Percentiles rank a stretch among this genome's conserved stretches.
Evolutionary conservation across 2,888 invertebrate species (phyloP).

Genomic region (Amiota communis): DNA sequence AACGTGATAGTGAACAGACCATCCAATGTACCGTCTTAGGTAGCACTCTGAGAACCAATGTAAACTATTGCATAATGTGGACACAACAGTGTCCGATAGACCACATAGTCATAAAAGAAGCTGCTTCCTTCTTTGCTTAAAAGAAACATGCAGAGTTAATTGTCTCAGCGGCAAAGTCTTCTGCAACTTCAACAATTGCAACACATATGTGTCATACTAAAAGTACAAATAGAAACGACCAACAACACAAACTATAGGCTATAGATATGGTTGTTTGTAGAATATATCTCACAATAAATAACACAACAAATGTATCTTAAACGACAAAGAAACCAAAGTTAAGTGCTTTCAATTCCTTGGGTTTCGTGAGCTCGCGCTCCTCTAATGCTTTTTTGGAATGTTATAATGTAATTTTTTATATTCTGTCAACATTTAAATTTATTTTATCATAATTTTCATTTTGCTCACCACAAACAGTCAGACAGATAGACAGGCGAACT

Average conservation of each 20-base stretch:
- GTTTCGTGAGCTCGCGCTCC: neutral
- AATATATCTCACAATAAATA: neutral
- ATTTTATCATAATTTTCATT: conserved; percentile 51
- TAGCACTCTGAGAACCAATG: conserved; percentile 23
- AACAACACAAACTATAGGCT: too few species aligned
- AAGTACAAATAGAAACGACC: too few species aligned
- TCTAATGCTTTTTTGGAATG: conserved; percentile 17
- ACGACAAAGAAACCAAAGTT: neutral
- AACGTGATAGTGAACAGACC: too few species aligned
- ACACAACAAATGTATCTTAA: neutral
- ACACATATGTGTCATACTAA: conserved; percentile 3
- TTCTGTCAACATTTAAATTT: conserved; percentile 54
- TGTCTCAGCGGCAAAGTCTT: conserved; percentile 35
- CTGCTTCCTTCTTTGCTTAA: conserved; percentile 23
- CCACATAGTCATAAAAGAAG: neutral
- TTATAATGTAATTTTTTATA: conserved; percentile 20
- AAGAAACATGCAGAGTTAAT: conserved; percentile 49
- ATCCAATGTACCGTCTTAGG: too few species aligned
- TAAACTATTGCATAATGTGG: conserved; percentile 60
- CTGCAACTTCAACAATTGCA: neutral
- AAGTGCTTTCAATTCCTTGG: neutral
- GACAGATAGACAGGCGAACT: neutral
- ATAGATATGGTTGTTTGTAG: neutral
- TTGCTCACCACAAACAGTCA: conserved; percentile 18
- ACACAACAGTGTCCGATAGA: conserved; percentile 46